Evolutionary conservation across 2,113 vertebrate species (phyloP).

Genomic region (Triplophysa dalaica): DNA sequence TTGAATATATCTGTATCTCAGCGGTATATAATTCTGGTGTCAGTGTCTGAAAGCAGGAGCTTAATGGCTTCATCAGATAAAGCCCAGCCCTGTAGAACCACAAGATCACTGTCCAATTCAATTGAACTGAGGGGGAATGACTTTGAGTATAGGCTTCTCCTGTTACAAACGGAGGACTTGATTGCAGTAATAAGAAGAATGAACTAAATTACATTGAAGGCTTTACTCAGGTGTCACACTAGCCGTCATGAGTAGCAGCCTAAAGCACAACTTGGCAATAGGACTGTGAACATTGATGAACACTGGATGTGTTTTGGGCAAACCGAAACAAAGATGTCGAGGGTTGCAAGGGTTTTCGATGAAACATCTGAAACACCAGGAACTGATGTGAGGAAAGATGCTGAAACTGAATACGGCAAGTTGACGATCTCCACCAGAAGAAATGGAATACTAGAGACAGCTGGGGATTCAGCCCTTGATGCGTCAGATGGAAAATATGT

Average conservation of each 20-base stretch:
- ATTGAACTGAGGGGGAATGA: slow-evolving; percentile 45
- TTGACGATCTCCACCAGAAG: slow-evolving; percentile 3
- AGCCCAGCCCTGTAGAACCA: slow-evolving; percentile 38
- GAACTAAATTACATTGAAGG: slow-evolving; percentile 56
- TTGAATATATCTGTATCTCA: neutral
- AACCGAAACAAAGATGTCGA: slow-evolving; percentile 8
- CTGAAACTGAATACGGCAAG: slow-evolving; percentile 3
- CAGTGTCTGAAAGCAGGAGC: slow-evolving; percentile 5
- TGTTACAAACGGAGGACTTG: slow-evolving; percentile 55
- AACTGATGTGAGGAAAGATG: slow-evolving; percentile 3
- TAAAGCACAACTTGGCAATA: slow-evolving; percentile 35
- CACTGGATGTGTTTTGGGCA: neutral
- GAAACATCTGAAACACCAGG: neutral
- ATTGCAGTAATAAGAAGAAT: slow-evolving; percentile 56
- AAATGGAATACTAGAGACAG: neutral
- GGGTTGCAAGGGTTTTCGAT: slow-evolving; percentile 12
- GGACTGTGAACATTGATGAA: slow-evolving; percentile 19
- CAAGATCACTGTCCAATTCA: slow-evolving; percentile 44
- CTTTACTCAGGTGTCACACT: slow-evolving; percentile 37
- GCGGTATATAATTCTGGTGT: neutral
- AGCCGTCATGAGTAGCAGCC: slow-evolving; percentile 33
- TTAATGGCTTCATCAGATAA: slow-evolving; percentile 52
- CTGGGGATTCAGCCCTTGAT: neutral
- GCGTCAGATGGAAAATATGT: neutral
- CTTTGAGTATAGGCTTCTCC: slow-evolving; percentile 51